Conservation (phyloP, 2,888 invertebrate genomes). For the Mechanitis messenoides region DNA sequence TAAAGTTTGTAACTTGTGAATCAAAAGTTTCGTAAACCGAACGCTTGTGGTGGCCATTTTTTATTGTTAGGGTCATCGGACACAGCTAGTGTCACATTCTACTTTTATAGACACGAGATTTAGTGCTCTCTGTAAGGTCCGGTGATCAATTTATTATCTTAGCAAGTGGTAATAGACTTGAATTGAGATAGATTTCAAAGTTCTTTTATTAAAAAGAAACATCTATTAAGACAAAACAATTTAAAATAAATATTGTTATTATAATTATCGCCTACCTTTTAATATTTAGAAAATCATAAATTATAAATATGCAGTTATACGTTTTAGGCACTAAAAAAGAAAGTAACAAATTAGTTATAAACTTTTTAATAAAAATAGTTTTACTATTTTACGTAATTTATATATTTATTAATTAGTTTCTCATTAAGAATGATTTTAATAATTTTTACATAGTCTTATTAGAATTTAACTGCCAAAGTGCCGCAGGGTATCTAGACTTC, state of each 20-base stretch:
- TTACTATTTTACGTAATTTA: too few relatives aligned
- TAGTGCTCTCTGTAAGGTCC: slow-evolving; percentile 46
- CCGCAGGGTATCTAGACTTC: slow-evolving; percentile 6
- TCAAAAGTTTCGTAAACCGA: slow-evolving; percentile 53
- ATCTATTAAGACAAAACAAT: too few relatives aligned
- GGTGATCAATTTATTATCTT: slow-evolving; percentile 71
- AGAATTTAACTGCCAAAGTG: neutral
- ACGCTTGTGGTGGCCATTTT: slow-evolving; percentile 60
- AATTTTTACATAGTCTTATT: neutral
- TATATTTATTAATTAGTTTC: neutral
- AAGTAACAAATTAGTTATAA: too few relatives aligned
- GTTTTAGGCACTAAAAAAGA: neutral
- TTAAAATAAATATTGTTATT: too few relatives aligned
- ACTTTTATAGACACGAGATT: slow-evolving; percentile 55
- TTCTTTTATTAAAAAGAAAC: too few relatives aligned
- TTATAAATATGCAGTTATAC: neutral
- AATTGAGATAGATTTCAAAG: slow-evolving; percentile 23
- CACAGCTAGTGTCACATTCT: slow-evolving; percentile 55
- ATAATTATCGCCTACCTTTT: too few relatives aligned
- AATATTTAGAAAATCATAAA: neutral
- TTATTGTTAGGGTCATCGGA: slow-evolving; percentile 66
- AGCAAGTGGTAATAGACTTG: slow-evolving; percentile 59
- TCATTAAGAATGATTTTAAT: neutral
- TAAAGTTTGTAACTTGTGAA: slow-evolving; percentile 28
- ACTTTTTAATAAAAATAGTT: too few relatives aligned